Conservation (phyloP, 2,888 invertebrate species). For the Flabesymbios commensalis region DNA sequence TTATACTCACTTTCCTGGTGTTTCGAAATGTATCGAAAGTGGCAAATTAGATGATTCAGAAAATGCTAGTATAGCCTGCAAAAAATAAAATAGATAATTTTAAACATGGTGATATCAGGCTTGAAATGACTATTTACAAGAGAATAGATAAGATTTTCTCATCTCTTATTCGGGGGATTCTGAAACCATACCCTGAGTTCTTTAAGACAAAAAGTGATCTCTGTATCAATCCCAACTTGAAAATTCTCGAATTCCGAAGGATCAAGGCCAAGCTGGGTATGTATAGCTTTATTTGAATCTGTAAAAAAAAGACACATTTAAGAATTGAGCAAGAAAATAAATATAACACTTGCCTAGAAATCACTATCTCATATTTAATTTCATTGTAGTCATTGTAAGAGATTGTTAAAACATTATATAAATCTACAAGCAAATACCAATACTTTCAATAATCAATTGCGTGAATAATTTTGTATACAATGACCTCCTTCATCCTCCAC, state of each 20-base stretch:
- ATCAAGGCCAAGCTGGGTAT: slow-evolving; percentile 77
- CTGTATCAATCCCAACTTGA: slow-evolving; percentile 69
- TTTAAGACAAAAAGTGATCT: slow-evolving; percentile 83
- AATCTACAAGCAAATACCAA: no score
- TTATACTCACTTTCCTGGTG: slow-evolving; percentile 70
- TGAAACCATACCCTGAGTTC: slow-evolving; percentile 81
- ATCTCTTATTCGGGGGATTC: no score
- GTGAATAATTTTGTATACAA: no score
- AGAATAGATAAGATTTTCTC: background rate
- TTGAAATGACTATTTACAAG: background rate
- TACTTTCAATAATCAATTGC: no score
- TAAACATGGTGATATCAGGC: background rate
- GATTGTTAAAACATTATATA: no score
- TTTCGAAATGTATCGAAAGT: slow-evolving; percentile 75
- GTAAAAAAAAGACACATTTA: slow-evolving; percentile 46
- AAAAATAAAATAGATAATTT: slow-evolving; percentile 4
- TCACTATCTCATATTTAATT: background rate
- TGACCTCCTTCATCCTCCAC: slow-evolving; percentile 69
- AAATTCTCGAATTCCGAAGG: slow-evolving; percentile 76
- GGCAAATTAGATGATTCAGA: slow-evolving; percentile 76
- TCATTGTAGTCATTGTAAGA: background rate
- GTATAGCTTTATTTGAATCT: slow-evolving; percentile 71
- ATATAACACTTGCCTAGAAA: no score
- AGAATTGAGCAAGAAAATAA: no score
- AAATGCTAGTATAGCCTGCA: slow-evolving; percentile 72